Evolutionary conservation across 30 jellyfish, hydroid and myxozoan genomes (phyloP).

Genomic region (Turritopsis rubra): DNA sequence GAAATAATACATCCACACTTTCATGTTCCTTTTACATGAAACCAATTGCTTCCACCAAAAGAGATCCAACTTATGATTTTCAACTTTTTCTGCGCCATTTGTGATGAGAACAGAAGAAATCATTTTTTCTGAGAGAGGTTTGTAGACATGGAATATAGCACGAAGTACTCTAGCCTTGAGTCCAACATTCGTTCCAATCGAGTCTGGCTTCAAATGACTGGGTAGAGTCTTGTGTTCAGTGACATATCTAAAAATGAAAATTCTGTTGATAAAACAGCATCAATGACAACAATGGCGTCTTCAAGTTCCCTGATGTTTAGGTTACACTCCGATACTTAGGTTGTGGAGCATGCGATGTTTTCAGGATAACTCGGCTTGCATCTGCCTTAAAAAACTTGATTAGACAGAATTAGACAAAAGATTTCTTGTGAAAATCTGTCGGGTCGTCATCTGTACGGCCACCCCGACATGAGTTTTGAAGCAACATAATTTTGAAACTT

Average conservation of each 20-base stretch:
- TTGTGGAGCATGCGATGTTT: too few species aligned
- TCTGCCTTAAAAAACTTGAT: too few species aligned
- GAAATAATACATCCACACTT: constrained; percentile 34
- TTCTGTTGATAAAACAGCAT: too few species aligned
- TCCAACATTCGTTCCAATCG: constrained; percentile 51
- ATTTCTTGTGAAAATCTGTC: too few species aligned
- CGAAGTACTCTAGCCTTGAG: constrained; percentile 41
- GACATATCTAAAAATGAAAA: constrained; percentile 10
- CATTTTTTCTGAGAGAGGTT: constrained; percentile 5
- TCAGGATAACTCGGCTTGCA: too few species aligned
- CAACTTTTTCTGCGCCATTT: constrained; percentile 7
- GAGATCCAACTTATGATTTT: constrained; percentile 2
- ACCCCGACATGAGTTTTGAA: too few species aligned
- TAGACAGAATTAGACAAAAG: too few species aligned
- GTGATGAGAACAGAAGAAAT: background rate
- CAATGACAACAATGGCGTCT: too few species aligned
- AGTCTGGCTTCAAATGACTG: constrained; percentile 28
- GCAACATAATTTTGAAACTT: too few species aligned
- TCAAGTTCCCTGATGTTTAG: too few species aligned
- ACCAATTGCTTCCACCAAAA: constrained; percentile 60
- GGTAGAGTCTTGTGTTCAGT: constrained; percentile 18
- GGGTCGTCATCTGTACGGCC: too few species aligned
- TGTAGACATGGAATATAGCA: constrained; percentile 27
- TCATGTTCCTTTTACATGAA: constrained; percentile 19
- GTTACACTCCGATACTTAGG: too few species aligned